These are phyloP conservation scores for Rattus rattus DNA, from an alignment of 2,113 vertebrate genomes.

Conservation along the genomic window DNA sequence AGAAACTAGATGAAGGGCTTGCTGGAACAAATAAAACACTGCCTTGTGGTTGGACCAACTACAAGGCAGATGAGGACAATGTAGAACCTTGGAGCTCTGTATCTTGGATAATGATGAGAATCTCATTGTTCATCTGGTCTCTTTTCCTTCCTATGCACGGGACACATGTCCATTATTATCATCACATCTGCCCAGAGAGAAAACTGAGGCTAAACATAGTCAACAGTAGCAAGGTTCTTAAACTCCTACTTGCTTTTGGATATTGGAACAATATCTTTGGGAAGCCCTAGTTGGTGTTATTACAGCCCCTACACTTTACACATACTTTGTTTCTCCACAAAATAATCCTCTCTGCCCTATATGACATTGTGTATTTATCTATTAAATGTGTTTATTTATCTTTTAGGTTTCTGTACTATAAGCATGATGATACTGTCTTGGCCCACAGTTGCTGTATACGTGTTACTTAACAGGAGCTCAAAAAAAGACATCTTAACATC, in stretches of 20 bases:
- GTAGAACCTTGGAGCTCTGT: neutral
- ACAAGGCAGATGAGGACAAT: neutral
- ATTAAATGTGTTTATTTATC: neutral
- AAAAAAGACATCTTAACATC: neutral
- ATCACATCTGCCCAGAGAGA: neutral
- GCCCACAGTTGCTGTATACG: neutral
- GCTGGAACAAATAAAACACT: neutral
- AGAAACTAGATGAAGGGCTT: neutral
- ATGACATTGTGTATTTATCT: neutral
- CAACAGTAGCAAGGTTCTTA: neutral
- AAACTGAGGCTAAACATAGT: neutral
- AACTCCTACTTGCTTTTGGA: neutral
- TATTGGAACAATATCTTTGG: neutral
- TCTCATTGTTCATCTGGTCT: neutral
- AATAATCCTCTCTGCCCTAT: accelerated
- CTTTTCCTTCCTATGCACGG: neutral
- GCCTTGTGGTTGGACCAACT: no score
- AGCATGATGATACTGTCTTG: neutral
- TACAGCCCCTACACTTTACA: neutral
- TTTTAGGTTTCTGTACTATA: neutral
- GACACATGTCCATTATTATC: neutral
- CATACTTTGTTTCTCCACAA: neutral
- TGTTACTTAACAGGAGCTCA: neutral
- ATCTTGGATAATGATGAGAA: neutral
- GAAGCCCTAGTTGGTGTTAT: neutral